phyloP scores from a whole-genome alignment of 2,113 vertebrate species.

The Dermatemys mawii region DNA sequence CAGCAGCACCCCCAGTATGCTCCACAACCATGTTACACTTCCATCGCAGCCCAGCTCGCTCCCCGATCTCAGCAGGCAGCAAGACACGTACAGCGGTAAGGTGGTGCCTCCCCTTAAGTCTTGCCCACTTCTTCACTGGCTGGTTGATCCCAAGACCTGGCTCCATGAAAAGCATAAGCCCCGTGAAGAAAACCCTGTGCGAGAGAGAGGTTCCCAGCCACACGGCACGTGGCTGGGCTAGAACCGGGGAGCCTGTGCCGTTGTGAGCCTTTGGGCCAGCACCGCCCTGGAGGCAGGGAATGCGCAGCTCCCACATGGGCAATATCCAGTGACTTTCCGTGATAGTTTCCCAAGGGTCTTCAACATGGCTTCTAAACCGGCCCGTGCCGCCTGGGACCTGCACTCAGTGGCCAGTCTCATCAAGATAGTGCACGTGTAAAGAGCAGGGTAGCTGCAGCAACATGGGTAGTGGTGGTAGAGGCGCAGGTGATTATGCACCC shows the following conservation, averaged over 20 bases:
- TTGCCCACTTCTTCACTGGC: rapidly evolving
- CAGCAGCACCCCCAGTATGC: constrained; percentile 83
- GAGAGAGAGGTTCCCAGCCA: background rate
- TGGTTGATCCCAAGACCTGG: background rate
- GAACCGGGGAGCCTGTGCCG: background rate
- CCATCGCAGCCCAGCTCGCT: constrained; percentile 86
- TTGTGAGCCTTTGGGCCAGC: background rate
- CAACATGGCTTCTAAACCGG: background rate
- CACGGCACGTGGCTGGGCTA: background rate
- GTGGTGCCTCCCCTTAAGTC: background rate
- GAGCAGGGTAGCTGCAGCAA: too few species aligned
- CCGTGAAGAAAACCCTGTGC: rapidly evolving
- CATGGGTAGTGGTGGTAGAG: too few species aligned
- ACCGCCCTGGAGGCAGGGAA: background rate
- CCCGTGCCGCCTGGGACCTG: rapidly evolving
- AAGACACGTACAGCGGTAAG: constrained; percentile 92
- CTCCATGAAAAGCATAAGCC: background rate
- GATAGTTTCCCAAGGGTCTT: background rate
- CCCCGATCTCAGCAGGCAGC: constrained; percentile 81
- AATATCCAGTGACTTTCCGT: background rate
- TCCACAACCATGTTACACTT: constrained; percentile 89
- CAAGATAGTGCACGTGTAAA: background rate
- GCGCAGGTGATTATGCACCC: too few species aligned
- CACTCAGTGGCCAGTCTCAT: too few species aligned
- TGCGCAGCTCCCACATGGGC: too few species aligned